Base-by-base conservation (phyloP, 2,113 vertebrate genomes). In the Limanda limanda region DNA sequence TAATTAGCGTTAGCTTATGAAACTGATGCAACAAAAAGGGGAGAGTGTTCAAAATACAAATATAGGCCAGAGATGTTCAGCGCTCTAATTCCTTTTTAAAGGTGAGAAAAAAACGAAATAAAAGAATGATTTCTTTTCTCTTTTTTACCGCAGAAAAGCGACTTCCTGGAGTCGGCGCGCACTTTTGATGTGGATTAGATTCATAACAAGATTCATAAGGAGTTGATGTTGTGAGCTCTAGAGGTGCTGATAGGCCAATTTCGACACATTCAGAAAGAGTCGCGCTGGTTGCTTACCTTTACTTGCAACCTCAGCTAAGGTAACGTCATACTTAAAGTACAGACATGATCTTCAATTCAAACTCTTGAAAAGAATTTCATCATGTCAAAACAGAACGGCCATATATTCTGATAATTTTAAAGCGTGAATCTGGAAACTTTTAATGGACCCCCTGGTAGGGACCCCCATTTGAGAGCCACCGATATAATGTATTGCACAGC, bases 1-100 rank as follows among this genome's bases (percentile, higher is more conserved):
- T 85, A 71, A 83, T 84, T 61, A 77, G 68, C 55, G 68, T 76
- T 75, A 70, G 75, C 61, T 58, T 18, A 42, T 37, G 54, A 76
- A 80, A 77, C 20, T 12, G 37, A 64, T 37, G 18, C 27, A 63
- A 62, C 57, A 59, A 68, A 48, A 52, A 51, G 18, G 23, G 20
- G 14, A 51, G 47, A 17, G 66, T 45, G 67, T 47, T 37, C 7
- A 71, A 67, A 68, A 20, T 21, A 60, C 48, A 74, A 70, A 73
- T 62, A 27, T 62, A 27, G 58, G 51, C 9, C 31, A 7, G 10
- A n/a, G 57, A 65, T 68, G 52, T 68, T 40, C 10, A 58, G 37
- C 57, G 62, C 27, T 65, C 47, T 18, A 18, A 51, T 4, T 51
- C 18, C 4, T 51, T 18, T 51, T 51, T 3, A 5, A 51, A 18